Percentiles rank a stretch among this genome's conserved stretches.
Evolutionary conservation across 2,113 vertebrate species (phyloP).

Genomic region (Megaleporinus macrocephalus): DNA sequence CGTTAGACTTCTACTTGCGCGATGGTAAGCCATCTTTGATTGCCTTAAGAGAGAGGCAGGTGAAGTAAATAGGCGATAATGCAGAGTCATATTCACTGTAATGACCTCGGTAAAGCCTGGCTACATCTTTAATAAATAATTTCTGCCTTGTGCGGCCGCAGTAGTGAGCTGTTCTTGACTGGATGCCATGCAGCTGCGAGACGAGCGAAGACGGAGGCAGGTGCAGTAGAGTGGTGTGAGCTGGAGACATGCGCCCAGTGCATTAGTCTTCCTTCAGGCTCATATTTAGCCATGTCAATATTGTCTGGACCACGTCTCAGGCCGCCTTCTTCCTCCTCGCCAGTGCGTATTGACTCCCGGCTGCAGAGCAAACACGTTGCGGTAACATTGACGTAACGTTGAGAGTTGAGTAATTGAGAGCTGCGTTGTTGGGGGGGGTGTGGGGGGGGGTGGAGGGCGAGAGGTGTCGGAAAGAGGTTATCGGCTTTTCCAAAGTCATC

Average conservation of each 20-base stretch:
- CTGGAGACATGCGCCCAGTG: slow-evolving; percentile 28
- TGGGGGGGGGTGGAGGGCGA: too few species aligned
- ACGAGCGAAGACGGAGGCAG: not conserved
- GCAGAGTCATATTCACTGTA: not conserved
- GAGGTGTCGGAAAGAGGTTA: not conserved
- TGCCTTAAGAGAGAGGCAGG: too few species aligned
- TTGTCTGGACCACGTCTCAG: slow-evolving; percentile 49
- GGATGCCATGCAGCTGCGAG: not conserved
- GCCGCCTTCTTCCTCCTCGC: slow-evolving; percentile 34
- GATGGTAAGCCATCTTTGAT: too few species aligned
- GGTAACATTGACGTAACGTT: slow-evolving; percentile 49
- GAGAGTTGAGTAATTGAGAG: slow-evolving; percentile 47
- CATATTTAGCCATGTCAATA: slow-evolving; percentile 50
- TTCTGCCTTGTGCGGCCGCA: not conserved
- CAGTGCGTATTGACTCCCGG: slow-evolving; percentile 47
- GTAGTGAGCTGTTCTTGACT: not conserved
- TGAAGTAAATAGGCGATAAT: not conserved
- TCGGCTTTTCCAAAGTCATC: slow-evolving; percentile 3
- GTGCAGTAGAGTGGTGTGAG: not conserved
- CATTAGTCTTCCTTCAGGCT: slow-evolving; percentile 50
- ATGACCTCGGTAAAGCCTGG: not conserved
- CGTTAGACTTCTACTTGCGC: too few species aligned
- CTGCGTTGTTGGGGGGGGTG: not conserved
- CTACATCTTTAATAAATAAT: not conserved
- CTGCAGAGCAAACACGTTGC: slow-evolving; percentile 32